Percentiles rank a stretch among this genome's conserved stretches.
These are phyloP conservation scores for Catonia carolina DNA, from an alignment of 2,888 invertebrate species.

Conservation along the genomic window DNA sequence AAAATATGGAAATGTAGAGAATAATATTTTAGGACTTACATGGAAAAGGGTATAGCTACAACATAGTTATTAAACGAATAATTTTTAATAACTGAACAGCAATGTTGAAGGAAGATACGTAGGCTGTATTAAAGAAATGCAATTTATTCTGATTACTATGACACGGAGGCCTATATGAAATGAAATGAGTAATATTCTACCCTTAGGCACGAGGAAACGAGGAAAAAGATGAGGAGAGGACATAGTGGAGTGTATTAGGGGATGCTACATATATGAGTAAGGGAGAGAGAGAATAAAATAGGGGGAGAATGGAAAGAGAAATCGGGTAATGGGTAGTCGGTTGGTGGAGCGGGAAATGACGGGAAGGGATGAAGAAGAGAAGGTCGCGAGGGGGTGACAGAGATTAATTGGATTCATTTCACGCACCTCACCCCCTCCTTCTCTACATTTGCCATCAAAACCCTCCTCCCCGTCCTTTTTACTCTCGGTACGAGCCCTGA, in stretches of 20 bases:
- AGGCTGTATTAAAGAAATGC: too few species aligned
- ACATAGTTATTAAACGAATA: too few species aligned
- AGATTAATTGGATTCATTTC: conserved; percentile 34
- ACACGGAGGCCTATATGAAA: neutral
- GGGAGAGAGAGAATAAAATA: neutral
- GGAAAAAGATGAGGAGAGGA: too few species aligned
- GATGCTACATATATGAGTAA: neutral
- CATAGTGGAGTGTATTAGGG: conserved; percentile 7
- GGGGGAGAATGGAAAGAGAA: neutral
- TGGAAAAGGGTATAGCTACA: too few species aligned
- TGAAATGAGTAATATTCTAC: conserved; percentile 14
- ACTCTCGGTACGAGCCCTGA: conserved; percentile 18
- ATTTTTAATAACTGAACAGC: too few species aligned
- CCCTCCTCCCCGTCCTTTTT: conserved; percentile 5
- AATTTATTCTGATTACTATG: neutral
- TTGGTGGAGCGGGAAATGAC: conserved; percentile 13
- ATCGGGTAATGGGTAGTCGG: neutral
- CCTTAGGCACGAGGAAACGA: neutral
- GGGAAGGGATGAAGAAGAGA: conserved; percentile 21
- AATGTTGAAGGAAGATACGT: too few species aligned
- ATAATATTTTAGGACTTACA: too few species aligned
- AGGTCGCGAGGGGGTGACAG: conserved; percentile 24
- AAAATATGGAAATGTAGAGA: too few species aligned
- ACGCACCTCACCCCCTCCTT: conserved; percentile 20
- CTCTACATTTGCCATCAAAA: conserved; percentile 1